Percentiles rank a stretch among this genome's conserved stretches.
phyloP scores from a whole-genome alignment of 2,888 invertebrate species.

The Harpagoxenus sublaevis region DNA sequence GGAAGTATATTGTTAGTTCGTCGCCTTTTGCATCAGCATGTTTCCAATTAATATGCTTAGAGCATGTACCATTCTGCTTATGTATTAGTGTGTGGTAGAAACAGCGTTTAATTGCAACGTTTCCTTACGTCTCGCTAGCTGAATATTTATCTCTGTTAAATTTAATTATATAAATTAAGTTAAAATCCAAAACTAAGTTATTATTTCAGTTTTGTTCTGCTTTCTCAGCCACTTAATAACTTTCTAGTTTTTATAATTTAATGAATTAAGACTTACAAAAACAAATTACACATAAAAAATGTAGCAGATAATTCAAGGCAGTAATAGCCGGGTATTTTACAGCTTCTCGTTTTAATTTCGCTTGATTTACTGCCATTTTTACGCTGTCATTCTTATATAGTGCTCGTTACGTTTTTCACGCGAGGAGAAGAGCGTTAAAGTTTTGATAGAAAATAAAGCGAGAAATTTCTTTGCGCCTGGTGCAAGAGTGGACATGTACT shows the following conservation, averaged over 20 bases:
- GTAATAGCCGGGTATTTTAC: neutral
- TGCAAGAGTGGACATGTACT: neutral
- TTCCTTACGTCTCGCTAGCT: neutral
- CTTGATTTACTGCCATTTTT: slow-evolving; percentile 10
- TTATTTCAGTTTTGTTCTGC: neutral
- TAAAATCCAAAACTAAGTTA: neutral
- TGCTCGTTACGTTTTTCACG: neutral
- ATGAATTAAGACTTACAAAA: neutral
- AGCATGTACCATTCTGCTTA: neutral
- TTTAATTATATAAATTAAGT: slow-evolving; percentile 1
- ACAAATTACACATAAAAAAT: neutral
- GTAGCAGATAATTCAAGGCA: neutral
- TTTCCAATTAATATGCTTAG: neutral
- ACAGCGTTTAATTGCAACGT: neutral
- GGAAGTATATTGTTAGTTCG: neutral
- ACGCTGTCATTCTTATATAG: neutral
- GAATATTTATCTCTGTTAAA: neutral
- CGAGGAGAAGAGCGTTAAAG: neutral
- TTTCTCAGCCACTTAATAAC: neutral
- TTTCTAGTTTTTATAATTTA: neutral
- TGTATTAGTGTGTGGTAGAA: neutral
- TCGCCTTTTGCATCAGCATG: neutral
- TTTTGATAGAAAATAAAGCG: neutral
- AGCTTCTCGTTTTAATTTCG: neutral
- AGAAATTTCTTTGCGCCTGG: neutral